A percentile compares a stretch with the other conserved stretches of the same genome.
Conservation (phyloP, 2,797 vertebrate genomes). For the Acanthopagrus latus region DNA sequence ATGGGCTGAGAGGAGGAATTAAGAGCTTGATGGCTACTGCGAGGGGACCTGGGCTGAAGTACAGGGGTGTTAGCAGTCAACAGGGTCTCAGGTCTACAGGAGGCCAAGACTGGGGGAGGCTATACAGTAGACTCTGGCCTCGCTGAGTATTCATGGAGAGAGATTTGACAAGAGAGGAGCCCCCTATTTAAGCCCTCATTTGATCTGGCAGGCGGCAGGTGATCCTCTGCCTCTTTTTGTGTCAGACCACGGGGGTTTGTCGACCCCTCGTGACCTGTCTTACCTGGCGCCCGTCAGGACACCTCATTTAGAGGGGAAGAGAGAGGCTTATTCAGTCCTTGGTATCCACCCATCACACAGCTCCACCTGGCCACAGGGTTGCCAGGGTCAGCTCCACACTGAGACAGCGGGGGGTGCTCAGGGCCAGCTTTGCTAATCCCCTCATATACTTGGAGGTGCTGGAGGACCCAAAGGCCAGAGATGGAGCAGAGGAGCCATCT, state of each 20-base stretch:
- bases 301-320: constrained; percentile 78
- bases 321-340: constrained; percentile 66
- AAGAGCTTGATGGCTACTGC: constrained; percentile 81
- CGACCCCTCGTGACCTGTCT: constrained; percentile 74
- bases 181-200: constrained; percentile 82
- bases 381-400: constrained; percentile 73
- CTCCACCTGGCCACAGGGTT: constrained; percentile 80
- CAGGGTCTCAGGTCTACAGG: constrained; percentile 75
- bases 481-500: constrained; percentile 71
- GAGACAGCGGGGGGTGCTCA: constrained; percentile 71
- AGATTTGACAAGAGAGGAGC: constrained; percentile 81
- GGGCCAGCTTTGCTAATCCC: constrained; percentile 79
- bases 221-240: constrained; percentile 83
- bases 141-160: constrained; percentile 84
- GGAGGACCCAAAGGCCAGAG: constrained; percentile 73
- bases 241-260: constrained; percentile 76
- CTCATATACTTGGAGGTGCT: constrained; percentile 69
- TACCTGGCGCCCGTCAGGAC: constrained; percentile 80
- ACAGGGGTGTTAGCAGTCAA: constrained; percentile 77
- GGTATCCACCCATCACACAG: constrained; percentile 67
- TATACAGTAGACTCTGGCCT: constrained; percentile 75
- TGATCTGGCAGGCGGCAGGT: constrained; percentile 84
- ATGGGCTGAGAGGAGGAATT: constrained; percentile 82
- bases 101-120: constrained; percentile 72
- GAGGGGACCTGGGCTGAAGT: constrained; percentile 75